phyloP scores from a whole-genome alignment of 2,113 vertebrate species.

The Tachysurus fulvidraco region DNA sequence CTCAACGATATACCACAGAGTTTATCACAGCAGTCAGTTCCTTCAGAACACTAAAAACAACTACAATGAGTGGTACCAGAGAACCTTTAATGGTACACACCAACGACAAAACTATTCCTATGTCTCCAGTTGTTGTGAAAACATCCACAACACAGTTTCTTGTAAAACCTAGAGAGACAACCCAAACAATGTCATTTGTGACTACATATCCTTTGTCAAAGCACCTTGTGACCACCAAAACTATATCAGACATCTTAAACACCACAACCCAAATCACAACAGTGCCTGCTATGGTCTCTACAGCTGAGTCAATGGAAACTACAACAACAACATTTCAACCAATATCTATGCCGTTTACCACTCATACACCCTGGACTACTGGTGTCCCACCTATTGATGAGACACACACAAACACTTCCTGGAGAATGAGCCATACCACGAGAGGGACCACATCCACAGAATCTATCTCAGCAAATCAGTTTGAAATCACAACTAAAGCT shows the following conservation, averaged over 20 bases:
- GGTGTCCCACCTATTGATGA: conserved; percentile 47
- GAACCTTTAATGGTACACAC: conserved; percentile 33
- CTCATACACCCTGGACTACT: conserved; percentile 60
- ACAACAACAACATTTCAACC: conserved; percentile 39
- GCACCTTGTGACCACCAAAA: conserved; percentile 57
- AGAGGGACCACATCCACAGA: conserved; percentile 29
- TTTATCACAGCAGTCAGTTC: conserved; percentile 45
- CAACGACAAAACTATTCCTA: conserved; percentile 50
- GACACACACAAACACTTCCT: conserved; percentile 38
- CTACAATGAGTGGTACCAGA: conserved; percentile 29
- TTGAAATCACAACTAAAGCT: conserved; percentile 46
- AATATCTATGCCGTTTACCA: conserved; percentile 48
- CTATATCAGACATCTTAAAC: conserved; percentile 51
- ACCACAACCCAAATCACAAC: conserved; percentile 16
- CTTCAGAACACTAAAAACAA: conserved; percentile 60
- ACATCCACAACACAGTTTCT: conserved; percentile 50
- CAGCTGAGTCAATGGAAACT: conserved; percentile 44
- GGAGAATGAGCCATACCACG: conserved; percentile 32
- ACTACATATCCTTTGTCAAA: conserved; percentile 58
- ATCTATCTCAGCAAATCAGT: conserved; percentile 23
- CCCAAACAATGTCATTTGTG: conserved; percentile 54
- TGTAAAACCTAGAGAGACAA: conserved; percentile 35
- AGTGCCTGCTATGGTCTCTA: conserved; percentile 33
- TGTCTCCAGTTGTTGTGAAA: conserved; percentile 38
- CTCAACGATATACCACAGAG: conserved; percentile 53